These are phyloP conservation scores for Fragum fragum DNA, from an alignment of 2,888 invertebrate genomes.

Conservation along the genomic window DNA sequence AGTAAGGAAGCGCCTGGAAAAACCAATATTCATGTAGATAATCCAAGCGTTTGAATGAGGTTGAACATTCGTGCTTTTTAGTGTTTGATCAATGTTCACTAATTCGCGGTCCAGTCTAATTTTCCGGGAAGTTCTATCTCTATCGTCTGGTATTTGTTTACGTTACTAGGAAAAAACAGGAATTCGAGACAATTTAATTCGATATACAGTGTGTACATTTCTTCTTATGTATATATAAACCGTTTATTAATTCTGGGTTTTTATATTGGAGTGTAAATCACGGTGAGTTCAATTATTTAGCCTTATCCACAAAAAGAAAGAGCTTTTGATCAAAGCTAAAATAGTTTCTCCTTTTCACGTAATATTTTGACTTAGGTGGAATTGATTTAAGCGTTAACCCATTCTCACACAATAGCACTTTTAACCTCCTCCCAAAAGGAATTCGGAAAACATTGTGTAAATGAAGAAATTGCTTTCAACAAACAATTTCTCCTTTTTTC, in stretches of 20 bases:
- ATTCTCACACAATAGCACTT: too few species aligned
- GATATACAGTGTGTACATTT: neutral
- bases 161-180: neutral
- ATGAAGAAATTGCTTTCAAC: too few species aligned
- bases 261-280: too few species aligned
- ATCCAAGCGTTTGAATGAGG: constrained; percentile 3
- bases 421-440: too few species aligned
- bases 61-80: constrained; percentile 6
- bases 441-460: too few species aligned
- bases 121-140: neutral
- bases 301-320: too few species aligned
- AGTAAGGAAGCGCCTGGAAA: neutral
- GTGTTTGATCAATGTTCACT: neutral
- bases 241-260: neutral
- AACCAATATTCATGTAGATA: constrained; percentile 4
- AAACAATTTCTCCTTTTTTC: too few species aligned
- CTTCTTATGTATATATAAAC: neutral
- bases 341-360: too few species aligned
- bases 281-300: too few species aligned
- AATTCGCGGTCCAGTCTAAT: neutral
- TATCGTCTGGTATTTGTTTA: neutral
- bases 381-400: too few species aligned
- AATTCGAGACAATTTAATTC: neutral
- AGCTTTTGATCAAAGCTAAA: too few species aligned
- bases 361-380: too few species aligned